Percentiles rank a stretch among this genome's conserved stretches.
Conservation (phyloP, 2,113 vertebrate species). For the Naja naja region DNA sequence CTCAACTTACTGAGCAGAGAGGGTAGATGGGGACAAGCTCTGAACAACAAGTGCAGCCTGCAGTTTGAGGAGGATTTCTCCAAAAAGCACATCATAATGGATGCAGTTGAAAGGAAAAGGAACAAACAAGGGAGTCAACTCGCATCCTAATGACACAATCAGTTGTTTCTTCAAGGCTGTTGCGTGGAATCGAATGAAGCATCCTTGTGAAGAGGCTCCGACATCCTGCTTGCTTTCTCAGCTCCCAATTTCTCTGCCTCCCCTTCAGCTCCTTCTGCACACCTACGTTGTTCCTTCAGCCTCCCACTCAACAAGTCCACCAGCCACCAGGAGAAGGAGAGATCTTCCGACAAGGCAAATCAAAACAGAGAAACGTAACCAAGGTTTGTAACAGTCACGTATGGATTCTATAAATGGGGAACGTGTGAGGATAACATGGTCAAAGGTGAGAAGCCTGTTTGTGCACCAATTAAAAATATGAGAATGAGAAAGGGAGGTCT, state of each 20-base stretch:
- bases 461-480: accelerated
- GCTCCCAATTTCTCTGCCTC: background rate
- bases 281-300: accelerated
- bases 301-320: background rate
- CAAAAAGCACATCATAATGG: background rate
- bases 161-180: constrained; percentile 4
- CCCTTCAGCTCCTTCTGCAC: accelerated
- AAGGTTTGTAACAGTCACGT: constrained; percentile 27
- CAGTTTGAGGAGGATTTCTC: constrained; percentile 12
- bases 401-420: accelerated
- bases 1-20: constrained; percentile 15
- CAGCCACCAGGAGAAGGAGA: background rate
- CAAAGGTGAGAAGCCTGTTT: background rate
- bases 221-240: background rate
- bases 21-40: constrained; percentile 33
- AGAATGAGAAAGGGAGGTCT: constrained; percentile 43
- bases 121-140: background rate
- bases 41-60: background rate
- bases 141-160: background rate
- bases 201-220: background rate
- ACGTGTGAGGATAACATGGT: accelerated
- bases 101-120: constrained; percentile 2
- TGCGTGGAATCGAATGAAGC: background rate
- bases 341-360: background rate
- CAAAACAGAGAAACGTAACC: background rate